These are phyloP conservation scores for Callyntrura sp. DNA, from an alignment of 2,888 invertebrate genomes.

Conservation along the genomic window DNA sequence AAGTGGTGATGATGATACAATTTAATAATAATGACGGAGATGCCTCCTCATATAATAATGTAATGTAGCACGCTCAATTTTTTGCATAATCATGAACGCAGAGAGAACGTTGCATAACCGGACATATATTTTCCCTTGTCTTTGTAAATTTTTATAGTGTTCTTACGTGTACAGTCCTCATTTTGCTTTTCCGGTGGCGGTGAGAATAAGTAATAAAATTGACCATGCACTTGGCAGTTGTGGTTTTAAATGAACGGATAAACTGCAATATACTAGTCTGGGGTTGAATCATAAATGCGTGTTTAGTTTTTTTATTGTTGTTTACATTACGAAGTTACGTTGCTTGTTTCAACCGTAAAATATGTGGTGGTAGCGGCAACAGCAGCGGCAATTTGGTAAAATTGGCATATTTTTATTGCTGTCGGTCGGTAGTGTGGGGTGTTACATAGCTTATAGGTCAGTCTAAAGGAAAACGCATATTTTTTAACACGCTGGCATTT, in stretches of 20 bases:
- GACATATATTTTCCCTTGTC: constrained; percentile 24
- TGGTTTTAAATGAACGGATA: constrained; percentile 10
- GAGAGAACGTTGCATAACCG: constrained; percentile 34
- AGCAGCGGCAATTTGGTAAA: constrained; percentile 32
- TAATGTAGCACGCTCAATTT: constrained; percentile 29
- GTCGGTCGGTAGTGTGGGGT: neutral
- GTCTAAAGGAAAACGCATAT: neutral
- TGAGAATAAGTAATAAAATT: constrained; percentile 64
- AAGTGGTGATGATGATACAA: constrained; percentile 69
- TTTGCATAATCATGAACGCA: neutral
- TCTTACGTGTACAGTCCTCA: constrained; percentile 49
- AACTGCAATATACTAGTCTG: neutral
- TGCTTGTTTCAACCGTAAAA: constrained; percentile 40
- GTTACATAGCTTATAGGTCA: constrained; percentile 10
- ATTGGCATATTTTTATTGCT: constrained; percentile 54
- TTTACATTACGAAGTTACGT: constrained; percentile 61
- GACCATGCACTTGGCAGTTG: constrained; percentile 66
- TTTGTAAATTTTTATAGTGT: neutral
- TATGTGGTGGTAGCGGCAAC: neutral
- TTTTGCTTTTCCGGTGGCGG: constrained; percentile 62
- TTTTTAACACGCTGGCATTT: constrained; percentile 14
- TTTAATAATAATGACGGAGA: constrained; percentile 59
- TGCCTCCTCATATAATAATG: constrained; percentile 32
- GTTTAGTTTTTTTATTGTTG: constrained; percentile 53
- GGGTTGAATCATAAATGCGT: neutral